Evolutionary conservation across 2,113 vertebrate genomes (phyloP).

Genomic region (Otis tarda): DNA sequence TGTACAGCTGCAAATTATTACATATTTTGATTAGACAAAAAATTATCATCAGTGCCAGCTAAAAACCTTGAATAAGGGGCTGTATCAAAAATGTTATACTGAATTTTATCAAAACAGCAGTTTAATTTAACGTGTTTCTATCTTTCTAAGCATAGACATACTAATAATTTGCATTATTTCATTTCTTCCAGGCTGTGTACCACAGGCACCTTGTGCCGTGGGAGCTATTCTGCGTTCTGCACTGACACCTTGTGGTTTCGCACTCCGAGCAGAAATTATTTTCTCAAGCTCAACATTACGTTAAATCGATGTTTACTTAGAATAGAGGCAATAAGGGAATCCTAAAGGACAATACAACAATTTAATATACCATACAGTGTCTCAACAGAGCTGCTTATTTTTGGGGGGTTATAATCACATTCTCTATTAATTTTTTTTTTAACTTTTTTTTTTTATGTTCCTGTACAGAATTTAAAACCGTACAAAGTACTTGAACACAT

Average conservation of each 20-base stretch:
- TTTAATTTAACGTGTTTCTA: not conserved
- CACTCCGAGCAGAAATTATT: not conserved
- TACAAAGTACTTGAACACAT: accelerated
- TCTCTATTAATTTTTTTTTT: not conserved
- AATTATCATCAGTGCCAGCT: not conserved
- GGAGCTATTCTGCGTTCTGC: slow-evolving; percentile 20
- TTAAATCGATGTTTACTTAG: not conserved
- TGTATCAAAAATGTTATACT: accelerated
- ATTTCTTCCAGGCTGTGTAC: not conserved
- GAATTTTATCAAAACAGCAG: not conserved
- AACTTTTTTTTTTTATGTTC: not conserved
- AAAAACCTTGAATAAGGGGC: not conserved
- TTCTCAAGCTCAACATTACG: not conserved
- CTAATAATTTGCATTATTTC: not conserved
- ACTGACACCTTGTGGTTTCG: slow-evolving; percentile 73
- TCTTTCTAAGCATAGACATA: not conserved
- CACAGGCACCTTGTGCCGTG: not conserved
- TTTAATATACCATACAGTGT: not conserved
- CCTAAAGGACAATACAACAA: not conserved
- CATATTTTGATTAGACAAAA: not conserved
- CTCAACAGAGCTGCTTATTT: not conserved
- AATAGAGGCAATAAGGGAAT: not conserved
- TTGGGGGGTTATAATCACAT: not conserved
- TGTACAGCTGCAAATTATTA: not conserved
- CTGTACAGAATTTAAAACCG: not conserved